Percentiles rank a stretch among this genome's conserved stretches.
These are phyloP conservation scores for Cryptocephalus moraei DNA, from an alignment of 2,888 invertebrate species.

Conservation along the genomic window DNA sequence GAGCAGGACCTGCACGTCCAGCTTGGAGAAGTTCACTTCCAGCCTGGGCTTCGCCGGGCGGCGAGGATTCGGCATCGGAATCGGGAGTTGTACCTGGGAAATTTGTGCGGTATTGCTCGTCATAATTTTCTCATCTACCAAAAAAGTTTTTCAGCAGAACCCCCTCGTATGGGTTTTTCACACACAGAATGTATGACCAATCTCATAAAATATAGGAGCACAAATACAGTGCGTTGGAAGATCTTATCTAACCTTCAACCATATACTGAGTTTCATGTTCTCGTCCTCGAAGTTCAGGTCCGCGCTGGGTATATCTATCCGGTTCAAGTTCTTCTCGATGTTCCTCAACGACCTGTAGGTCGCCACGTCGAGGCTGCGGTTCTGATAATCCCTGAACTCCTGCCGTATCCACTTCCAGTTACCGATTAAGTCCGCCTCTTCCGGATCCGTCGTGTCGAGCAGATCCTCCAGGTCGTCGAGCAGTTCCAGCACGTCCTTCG, in stretches of 20 bases:
- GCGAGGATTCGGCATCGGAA: constrained; percentile 31
- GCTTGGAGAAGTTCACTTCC: constrained; percentile 38
- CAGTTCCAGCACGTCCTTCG: constrained; percentile 32
- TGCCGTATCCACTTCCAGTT: constrained; percentile 28
- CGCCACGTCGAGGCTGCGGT: constrained; percentile 38
- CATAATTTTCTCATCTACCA: constrained; percentile 17
- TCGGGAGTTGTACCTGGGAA: constrained; percentile 27
- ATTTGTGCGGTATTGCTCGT: too few species aligned
- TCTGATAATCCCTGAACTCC: constrained; percentile 37
- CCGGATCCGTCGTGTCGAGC: constrained; percentile 25
- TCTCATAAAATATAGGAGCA: too few species aligned
- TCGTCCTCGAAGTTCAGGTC: constrained; percentile 34
- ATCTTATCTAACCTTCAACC: constrained; percentile 34
- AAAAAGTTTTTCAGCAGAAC: too few species aligned
- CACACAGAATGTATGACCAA: too few species aligned
- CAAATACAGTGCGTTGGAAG: too few species aligned
- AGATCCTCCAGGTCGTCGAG: constrained; percentile 25
- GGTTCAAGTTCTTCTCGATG: constrained; percentile 37
- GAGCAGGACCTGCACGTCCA: constrained; percentile 37
- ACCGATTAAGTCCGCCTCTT: constrained; percentile 12
- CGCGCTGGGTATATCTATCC: constrained; percentile 39
- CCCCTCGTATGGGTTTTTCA: too few species aligned
- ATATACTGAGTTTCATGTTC: constrained; percentile 38
- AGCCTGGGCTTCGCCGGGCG: constrained; percentile 34
- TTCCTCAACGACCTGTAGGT: constrained; percentile 42